Evolutionary conservation across 1,140 invertebrate genomes (phyloP).

Genomic region (Steinernema feltiae): DNA sequence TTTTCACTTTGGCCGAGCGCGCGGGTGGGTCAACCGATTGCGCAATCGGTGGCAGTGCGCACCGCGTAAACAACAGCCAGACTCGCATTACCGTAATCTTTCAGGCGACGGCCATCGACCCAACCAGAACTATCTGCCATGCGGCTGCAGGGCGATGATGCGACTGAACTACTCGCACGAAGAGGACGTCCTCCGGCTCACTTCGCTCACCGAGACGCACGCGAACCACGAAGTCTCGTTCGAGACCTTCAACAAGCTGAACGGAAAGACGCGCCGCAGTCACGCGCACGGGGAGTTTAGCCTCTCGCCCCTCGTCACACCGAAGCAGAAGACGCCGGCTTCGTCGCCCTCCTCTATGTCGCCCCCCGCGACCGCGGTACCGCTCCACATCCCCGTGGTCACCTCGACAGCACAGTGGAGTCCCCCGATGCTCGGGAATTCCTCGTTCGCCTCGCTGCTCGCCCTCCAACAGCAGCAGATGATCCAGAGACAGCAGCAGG

Average conservation of each 20-base stretch:
- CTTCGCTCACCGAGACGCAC: constrained; percentile 20
- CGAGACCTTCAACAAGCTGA: neutral
- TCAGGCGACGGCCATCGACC: constrained; percentile 49
- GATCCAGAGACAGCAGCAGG: neutral
- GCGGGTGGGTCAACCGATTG: constrained; percentile 14
- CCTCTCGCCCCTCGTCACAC: neutral
- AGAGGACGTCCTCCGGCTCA: constrained; percentile 31
- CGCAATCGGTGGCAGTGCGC: constrained; percentile 9
- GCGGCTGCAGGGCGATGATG: constrained; percentile 48
- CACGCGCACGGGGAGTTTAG: neutral
- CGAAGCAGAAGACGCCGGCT: neutral
- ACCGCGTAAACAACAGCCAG: constrained; percentile 5
- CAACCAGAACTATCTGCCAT: constrained; percentile 53
- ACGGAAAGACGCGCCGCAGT: neutral
- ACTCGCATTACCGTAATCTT: constrained; percentile 22
- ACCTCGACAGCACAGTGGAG: neutral
- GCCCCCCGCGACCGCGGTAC: neutral
- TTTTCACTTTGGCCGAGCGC: neutral
- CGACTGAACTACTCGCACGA: constrained; percentile 42
- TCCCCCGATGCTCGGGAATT: neutral
- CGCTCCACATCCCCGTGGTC: neutral
- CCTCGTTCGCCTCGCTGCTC: neutral
- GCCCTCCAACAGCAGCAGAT: neutral
- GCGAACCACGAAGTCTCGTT: neutral
- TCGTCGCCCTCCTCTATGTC: neutral